Base-by-base conservation (phyloP, 2,797 vertebrate genomes). In the Pogoniulus pusillus region DNA sequence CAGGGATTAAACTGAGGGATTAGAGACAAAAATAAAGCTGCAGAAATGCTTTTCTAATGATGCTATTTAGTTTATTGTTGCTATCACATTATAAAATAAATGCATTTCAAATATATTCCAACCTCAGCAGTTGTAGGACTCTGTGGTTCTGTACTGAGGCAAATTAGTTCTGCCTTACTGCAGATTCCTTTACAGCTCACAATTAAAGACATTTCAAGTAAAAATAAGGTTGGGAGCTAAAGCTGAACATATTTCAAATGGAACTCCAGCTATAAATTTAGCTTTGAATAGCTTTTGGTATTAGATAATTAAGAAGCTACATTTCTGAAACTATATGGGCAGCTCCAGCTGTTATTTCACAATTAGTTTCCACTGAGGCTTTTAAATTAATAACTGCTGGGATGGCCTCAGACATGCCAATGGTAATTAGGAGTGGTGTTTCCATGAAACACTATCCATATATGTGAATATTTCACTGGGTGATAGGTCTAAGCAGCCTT, bases 301-400 rank as follows among this genome's bases (percentile, higher is more conserved):
- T 85, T 94, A 89, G 80, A 87, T 82, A 93, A 91, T 94, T 94
- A 95, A 85, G 59, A 87, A 91, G 85, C 60, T 70, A 66, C 68
- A 89, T 95, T 87, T 94, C 79, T 89, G 70, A 85, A 94, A 93
- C 83, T 63, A 92, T 85, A 85, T 32, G 92, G 92, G 80, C 71
- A 92, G 94, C 75, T 95, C 89, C 91, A 94, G 94, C 91, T 96
- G 93, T 81, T 93, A 92, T 64, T 96, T 91, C 94, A 93, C 87
- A 94, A 92, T 94, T 94, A 93, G 87, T 91, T 95, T 94, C 89
- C 94, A 93, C 82, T 66, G 89, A 89, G 66, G 79, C 45, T 83
- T 92, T 94, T 87, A 94, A 95, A 95, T 93, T 85, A 96, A 91
- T 93, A 94, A 93, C 93, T 95, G 85, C 87, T 95, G 92, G 82